phyloP scores from a whole-genome alignment of 2,113 vertebrate species.

The Calyptommatus sinebrachiatus region DNA sequence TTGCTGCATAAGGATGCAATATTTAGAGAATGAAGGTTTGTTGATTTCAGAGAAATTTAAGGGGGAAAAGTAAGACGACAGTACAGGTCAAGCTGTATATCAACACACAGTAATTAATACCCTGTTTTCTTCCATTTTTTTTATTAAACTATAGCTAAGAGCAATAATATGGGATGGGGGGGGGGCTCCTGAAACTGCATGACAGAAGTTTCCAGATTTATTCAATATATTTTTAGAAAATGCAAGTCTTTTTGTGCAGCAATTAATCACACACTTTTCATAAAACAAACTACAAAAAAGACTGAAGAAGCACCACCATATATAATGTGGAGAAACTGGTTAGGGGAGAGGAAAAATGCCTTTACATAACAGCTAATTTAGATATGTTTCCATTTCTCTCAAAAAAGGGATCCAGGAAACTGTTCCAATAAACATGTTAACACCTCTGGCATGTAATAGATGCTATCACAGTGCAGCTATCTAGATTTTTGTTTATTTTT shows the following conservation, averaged over 20 bases:
- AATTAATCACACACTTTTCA: constrained; percentile 27
- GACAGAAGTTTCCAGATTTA: background rate
- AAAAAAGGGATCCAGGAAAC: constrained; percentile 35
- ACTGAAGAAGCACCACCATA: too few relatives aligned
- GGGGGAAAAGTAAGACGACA: too few relatives aligned
- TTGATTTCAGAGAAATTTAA: too few relatives aligned
- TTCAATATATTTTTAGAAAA: background rate
- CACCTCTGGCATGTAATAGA: constrained; percentile 34
- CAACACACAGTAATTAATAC: too few relatives aligned
- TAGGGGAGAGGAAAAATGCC: constrained; percentile 18
- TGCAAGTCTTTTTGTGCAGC: constrained; percentile 28
- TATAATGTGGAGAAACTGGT: too few relatives aligned
- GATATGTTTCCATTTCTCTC: constrained; percentile 20
- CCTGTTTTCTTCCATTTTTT: too few relatives aligned
- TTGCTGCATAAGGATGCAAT: background rate
- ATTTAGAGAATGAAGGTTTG: too few relatives aligned
- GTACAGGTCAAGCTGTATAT: too few relatives aligned
- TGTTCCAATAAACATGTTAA: constrained; percentile 45
- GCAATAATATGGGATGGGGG: too few relatives aligned
- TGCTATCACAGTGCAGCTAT: constrained; percentile 33
- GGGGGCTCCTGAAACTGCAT: too few relatives aligned
- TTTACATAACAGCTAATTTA: background rate
- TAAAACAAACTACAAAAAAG: constrained; percentile 29
- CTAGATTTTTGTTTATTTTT: constrained; percentile 63
- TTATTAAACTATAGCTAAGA: too few relatives aligned